These are phyloP conservation scores for Spinibarbus caldwelli DNA, from an alignment of 2,797 vertebrate species.

Conservation along the genomic window DNA sequence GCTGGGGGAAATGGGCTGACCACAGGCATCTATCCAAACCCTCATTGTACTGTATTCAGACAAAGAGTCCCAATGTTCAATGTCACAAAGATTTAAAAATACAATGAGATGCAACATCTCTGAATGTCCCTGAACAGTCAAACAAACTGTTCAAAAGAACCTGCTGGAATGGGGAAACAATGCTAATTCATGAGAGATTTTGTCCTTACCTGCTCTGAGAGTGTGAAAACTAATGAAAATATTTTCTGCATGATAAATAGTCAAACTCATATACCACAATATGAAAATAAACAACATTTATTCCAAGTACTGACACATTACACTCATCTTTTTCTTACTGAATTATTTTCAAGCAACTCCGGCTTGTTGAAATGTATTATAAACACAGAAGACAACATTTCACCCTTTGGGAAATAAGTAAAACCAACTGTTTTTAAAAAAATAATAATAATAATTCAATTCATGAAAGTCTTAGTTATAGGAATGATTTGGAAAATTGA, in stretches of 20 bases:
- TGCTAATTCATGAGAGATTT: constrained; percentile 28
- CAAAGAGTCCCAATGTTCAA: constrained; percentile 66
- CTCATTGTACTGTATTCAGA: constrained; percentile 66
- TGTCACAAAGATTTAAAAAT: constrained; percentile 66
- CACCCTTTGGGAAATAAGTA: neutral
- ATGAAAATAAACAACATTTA: neutral
- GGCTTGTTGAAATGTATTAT: neutral
- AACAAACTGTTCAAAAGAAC: constrained; percentile 62
- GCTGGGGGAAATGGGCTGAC: constrained; percentile 62
- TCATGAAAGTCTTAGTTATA: no score
- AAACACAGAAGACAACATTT: neutral
- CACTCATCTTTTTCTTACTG: neutral
- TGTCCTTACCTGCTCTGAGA: constrained; percentile 14
- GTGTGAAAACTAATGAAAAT: neutral
- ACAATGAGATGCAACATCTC: constrained; percentile 65
- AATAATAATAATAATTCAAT: neutral
- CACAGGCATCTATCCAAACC: constrained; percentile 64
- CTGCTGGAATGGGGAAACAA: constrained; percentile 56
- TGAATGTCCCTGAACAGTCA: constrained; percentile 63
- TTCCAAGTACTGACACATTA: neutral
- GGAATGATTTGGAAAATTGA: no score
- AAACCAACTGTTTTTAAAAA: neutral
- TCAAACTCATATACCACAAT: constrained; percentile 8
- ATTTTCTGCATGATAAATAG: neutral
- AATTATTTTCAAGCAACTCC: neutral